phyloP scores from a whole-genome alignment of 2,797 vertebrate genomes.

The Hoplostethus atlanticus region DNA sequence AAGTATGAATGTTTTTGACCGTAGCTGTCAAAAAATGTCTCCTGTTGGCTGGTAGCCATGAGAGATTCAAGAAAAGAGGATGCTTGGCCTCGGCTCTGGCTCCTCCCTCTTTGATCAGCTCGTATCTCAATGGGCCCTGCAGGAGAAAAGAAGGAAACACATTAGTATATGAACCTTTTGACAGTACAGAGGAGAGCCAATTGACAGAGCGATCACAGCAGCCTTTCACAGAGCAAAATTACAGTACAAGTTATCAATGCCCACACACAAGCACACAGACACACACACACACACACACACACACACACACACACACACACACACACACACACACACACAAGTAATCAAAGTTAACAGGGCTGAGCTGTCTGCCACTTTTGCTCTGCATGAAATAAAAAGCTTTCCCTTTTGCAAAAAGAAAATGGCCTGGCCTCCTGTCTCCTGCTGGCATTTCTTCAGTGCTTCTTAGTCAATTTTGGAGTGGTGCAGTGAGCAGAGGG shows the following conservation, averaged over 20 bases:
- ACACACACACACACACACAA: slow-evolving; percentile 32
- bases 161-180: slow-evolving; percentile 53
- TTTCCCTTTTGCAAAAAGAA: slow-evolving; percentile 38
- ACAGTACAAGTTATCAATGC: slow-evolving; percentile 43
- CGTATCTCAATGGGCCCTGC: slow-evolving; percentile 65
- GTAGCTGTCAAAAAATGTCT: slow-evolving; percentile 5
- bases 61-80: slow-evolving; percentile 40
- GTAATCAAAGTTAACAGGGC: slow-evolving; percentile 52
- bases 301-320: slow-evolving; percentile 14
- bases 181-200: slow-evolving; percentile 46
- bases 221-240: slow-evolving; percentile 48
- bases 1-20: slow-evolving; percentile 21
- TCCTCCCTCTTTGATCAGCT: slow-evolving; percentile 55
- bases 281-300: slow-evolving; percentile 25
- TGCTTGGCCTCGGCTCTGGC: slow-evolving; percentile 48
- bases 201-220: slow-evolving; percentile 46
- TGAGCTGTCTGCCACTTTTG: slow-evolving; percentile 37
- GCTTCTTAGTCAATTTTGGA: slow-evolving; percentile 51
- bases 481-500: slow-evolving; percentile 53
- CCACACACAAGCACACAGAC: slow-evolving; percentile 37
- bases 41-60: slow-evolving; percentile 48
- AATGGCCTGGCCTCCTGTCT: slow-evolving; percentile 13
- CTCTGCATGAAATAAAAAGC: slow-evolving; percentile 51
- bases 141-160: slow-evolving; percentile 51
- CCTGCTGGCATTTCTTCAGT: slow-evolving; percentile 37